Evolutionary conservation across 2,113 vertebrate species (phyloP), one percentile per base, ranked within the genome.

Genomic region (Oceanites oceanicus): DNA sequence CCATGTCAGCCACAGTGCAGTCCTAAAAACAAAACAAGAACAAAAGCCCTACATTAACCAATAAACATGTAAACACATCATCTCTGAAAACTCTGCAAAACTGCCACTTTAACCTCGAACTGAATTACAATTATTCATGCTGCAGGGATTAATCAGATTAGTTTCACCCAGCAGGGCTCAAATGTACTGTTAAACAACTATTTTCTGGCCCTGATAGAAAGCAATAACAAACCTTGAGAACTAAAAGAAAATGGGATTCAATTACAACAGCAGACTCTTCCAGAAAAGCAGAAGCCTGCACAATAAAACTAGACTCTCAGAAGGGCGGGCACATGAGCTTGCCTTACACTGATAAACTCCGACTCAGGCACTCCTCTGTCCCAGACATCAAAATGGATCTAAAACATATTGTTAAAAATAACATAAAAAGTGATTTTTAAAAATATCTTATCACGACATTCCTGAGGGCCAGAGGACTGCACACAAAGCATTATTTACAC

Each of bases 1-100:
- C 99, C 99, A 99, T 99, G 97, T 99, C 99, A 88, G 98, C 99
- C 67, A 99, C 98, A 90, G 98, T 98, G 98, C 98, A 99, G 96
- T 99, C 99, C 99, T 99, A 98, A 96, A 94, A 97, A 94, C 95
- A 80, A 91, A 94, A 70, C 19, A 85, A 65, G 59, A 83, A 81
- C 34, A 94, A 95, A 93, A 96, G 11, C 26, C 17, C 34, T n/a
- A 40, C 9, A 14, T 92, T 90, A 95, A 88, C 53, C 58, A 90
- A 95, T 50, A 92, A 92, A 30, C 61, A 66, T 17, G 3, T 56
- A 81, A 96, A 92, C 26, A 70, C 47, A 49, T 58, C 0, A 79
- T 73, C 56, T 68, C 67, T 56, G 50, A 61, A 74, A 92, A 86
- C 22, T 18, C 70, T 61, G 38, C 75, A 83, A 56, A 94, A 86